Conservation (phyloP, 2,888 invertebrate genomes). For the Bombylius discolor region DNA sequence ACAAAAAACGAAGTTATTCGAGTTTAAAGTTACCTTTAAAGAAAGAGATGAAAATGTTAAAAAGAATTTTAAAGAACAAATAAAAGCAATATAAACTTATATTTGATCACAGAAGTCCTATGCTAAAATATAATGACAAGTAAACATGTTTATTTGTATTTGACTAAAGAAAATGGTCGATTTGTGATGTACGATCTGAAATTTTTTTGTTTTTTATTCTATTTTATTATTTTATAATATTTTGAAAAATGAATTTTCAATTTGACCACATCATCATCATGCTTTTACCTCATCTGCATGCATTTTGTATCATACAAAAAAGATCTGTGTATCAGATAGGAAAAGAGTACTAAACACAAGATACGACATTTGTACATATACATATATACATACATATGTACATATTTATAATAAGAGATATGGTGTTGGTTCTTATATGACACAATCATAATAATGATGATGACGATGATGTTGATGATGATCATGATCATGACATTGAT, state of each 20-base stretch:
- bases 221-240: neutral
- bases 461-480: neutral
- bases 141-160: neutral
- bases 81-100: no score
- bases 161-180: neutral
- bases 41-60: no score
- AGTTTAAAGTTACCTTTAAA: no score
- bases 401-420: neutral
- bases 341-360: no score
- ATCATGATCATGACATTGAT: constrained; percentile 8
- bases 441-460: neutral
- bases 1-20: no score
- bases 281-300: neutral
- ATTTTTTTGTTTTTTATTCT: neutral
- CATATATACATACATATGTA: no score
- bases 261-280: neutral
- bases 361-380: neutral
- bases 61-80: no score
- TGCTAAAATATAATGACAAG: neutral
- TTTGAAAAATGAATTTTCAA: neutral
- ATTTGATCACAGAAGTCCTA: no score
- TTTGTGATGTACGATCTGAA: neutral
- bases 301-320: neutral
- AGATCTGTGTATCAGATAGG: no score
- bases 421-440: neutral